Percentiles rank a stretch among this genome's conserved stretches.
phyloP scores from a whole-genome alignment of 2,888 invertebrate genomes.

The Notodonta dromedarius region DNA sequence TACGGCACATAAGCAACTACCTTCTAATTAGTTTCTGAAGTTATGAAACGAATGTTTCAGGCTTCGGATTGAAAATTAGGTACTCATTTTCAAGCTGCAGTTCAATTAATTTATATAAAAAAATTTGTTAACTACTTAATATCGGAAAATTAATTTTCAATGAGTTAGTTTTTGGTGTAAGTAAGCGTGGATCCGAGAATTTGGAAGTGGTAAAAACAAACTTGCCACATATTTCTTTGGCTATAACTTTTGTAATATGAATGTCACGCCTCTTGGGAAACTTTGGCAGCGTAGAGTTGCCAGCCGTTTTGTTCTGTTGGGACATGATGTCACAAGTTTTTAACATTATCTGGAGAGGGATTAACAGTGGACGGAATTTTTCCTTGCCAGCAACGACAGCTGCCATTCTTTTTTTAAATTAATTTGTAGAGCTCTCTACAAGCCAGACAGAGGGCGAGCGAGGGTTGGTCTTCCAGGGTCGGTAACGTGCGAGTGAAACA shows the following conservation, averaged over 20 bases:
- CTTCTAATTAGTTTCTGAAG: not conserved
- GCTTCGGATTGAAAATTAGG: not conserved
- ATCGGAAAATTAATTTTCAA: slow-evolving; percentile 23
- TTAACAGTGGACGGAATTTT: too few relatives aligned
- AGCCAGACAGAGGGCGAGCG: too few relatives aligned
- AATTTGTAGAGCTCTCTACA: too few relatives aligned
- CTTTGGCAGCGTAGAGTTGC: slow-evolving; percentile 21
- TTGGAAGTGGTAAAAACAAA: slow-evolving; percentile 47
- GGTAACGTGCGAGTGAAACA: too few relatives aligned
- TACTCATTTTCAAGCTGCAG: not conserved
- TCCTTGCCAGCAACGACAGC: too few relatives aligned
- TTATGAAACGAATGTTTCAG: slow-evolving; percentile 4
- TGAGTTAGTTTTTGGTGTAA: slow-evolving; percentile 27
- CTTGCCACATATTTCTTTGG: slow-evolving; percentile 52
- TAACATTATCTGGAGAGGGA: not conserved
- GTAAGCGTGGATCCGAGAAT: slow-evolving; percentile 27
- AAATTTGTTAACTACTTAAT: not conserved
- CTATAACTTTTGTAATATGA: slow-evolving; percentile 56
- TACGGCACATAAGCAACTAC: slow-evolving; percentile 7
- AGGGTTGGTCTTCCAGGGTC: too few relatives aligned
- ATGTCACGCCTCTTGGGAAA: slow-evolving; percentile 44
- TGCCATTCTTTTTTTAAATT: too few relatives aligned
- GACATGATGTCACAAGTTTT: not conserved
- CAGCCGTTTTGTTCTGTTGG: not conserved
- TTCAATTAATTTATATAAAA: not conserved